Evolutionary conservation across 2,797 vertebrate genomes (phyloP).

Genomic region (Ptychadena robeensis): DNA sequence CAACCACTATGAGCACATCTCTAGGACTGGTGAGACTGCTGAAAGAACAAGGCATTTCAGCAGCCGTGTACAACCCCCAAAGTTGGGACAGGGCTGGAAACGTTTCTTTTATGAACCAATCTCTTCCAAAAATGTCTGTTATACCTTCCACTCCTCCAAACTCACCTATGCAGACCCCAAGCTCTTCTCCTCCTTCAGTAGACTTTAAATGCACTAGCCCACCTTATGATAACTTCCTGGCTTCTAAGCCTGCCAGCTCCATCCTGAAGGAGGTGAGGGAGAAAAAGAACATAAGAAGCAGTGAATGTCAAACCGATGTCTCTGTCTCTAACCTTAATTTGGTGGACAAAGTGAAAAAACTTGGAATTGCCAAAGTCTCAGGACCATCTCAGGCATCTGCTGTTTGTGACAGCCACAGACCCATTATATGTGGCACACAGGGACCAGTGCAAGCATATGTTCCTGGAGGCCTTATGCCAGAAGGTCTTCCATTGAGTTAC

Average conservation of each 20-base stretch:
- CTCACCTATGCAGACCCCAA: constrained; percentile 83
- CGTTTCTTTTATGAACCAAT: constrained; percentile 74
- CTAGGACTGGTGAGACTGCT: constrained; percentile 91
- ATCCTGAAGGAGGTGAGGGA: constrained; percentile 92
- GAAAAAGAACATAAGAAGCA: constrained; percentile 78
- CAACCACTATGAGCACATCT: constrained; percentile 94
- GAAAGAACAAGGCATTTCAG: constrained; percentile 91
- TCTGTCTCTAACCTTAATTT: constrained; percentile 90
- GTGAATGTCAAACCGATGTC: constrained; percentile 85
- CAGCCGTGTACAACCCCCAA: constrained; percentile 89
- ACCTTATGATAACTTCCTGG: constrained; percentile 90
- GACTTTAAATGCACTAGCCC: constrained; percentile 88
- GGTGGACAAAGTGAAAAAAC: constrained; percentile 93
- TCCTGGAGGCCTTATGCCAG: constrained; percentile 73
- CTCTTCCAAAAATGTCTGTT: constrained; percentile 76
- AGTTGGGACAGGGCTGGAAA: constrained; percentile 87
- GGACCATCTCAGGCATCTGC: constrained; percentile 67
- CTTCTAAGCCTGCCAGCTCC: constrained; percentile 94
- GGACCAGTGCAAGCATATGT: constrained; percentile 82
- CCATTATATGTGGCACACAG: constrained; percentile 81
- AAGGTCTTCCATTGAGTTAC: constrained; percentile 73
- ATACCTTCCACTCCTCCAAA: constrained; percentile 89
- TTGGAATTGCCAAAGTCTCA: constrained; percentile 82
- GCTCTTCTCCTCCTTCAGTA: constrained; percentile 76
- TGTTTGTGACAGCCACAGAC: constrained; percentile 77